A percentile compares a stretch with the other conserved stretches of the same genome.
Conservation (phyloP, 2,113 vertebrate genomes). For the Chlamydotis undulata region DNA sequence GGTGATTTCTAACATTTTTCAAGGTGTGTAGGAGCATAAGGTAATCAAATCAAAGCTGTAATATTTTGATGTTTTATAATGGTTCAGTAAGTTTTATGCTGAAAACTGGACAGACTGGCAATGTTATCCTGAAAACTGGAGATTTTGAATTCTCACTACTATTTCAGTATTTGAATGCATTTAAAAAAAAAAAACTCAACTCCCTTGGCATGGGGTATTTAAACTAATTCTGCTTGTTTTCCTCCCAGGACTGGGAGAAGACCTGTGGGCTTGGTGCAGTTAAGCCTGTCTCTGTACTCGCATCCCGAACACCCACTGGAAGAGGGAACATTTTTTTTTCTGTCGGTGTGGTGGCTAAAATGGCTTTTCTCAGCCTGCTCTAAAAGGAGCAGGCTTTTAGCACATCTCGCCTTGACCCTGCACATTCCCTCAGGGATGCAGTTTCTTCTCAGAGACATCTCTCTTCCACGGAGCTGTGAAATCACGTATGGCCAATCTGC, state of each 20-base stretch:
- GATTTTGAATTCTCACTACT: neutral
- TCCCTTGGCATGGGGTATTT: neutral
- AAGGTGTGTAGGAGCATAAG: neutral
- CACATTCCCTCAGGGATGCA: neutral
- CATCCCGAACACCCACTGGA: neutral
- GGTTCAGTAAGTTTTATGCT: neutral
- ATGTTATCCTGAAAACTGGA: neutral
- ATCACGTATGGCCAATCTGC: neutral
- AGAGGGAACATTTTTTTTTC: neutral
- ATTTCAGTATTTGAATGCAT: neutral
- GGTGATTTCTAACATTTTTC: neutral
- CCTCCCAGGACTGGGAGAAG: neutral
- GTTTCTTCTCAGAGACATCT: neutral
- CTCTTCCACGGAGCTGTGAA: neutral
- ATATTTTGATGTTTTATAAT: neutral
- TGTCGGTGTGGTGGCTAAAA: neutral
- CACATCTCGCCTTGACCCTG: constrained; percentile 3
- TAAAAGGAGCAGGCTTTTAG: constrained; percentile 42
- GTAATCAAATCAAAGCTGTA: neutral
- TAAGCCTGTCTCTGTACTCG: neutral
- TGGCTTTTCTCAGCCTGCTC: constrained; percentile 25
- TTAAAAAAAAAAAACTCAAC: neutral
- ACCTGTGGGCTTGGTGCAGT: neutral
- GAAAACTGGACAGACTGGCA: too few relatives aligned
- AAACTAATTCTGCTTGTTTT: neutral